A percentile compares a stretch with the other conserved stretches of the same genome.
Evolutionary conservation across 2,797 vertebrate genomes (phyloP).

Genomic region (Simalia tracyae): DNA sequence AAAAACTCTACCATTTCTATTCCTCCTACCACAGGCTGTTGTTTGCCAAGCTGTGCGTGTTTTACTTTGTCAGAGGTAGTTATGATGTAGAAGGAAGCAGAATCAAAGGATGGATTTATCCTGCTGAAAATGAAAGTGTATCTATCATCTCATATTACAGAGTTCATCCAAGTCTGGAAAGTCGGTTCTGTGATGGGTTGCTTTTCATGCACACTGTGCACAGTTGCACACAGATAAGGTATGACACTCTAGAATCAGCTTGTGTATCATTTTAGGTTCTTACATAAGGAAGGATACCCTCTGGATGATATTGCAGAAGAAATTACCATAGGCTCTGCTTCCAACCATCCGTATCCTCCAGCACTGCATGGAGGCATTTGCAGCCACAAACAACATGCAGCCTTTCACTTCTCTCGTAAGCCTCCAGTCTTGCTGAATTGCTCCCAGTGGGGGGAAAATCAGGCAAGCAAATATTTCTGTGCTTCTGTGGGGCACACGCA

Average conservation of each 20-base stretch:
- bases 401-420: not conserved
- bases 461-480: not conserved
- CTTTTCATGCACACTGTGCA: not conserved
- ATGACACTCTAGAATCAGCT: not conserved
- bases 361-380: not conserved
- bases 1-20: fast-evolving
- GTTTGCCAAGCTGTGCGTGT: not conserved
- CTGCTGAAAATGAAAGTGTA: not conserved
- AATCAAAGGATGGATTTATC: not conserved
- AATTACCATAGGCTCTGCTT: not conserved
- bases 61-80: not conserved
- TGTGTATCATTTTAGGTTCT: not conserved
- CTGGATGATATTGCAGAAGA: not conserved
- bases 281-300: not conserved
- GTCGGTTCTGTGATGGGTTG: not conserved
- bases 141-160: not conserved
- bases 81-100: not conserved
- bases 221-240: not conserved
- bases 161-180: fast-evolving
- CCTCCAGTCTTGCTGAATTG: not conserved
- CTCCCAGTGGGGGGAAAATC: not conserved
- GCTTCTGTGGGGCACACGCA: too few species aligned
- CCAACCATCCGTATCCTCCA: too few species aligned
- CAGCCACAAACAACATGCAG: not conserved
- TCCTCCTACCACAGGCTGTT: not conserved